Conservation (phyloP, 2,888 invertebrate species). For the Erannis defoliaria region DNA sequence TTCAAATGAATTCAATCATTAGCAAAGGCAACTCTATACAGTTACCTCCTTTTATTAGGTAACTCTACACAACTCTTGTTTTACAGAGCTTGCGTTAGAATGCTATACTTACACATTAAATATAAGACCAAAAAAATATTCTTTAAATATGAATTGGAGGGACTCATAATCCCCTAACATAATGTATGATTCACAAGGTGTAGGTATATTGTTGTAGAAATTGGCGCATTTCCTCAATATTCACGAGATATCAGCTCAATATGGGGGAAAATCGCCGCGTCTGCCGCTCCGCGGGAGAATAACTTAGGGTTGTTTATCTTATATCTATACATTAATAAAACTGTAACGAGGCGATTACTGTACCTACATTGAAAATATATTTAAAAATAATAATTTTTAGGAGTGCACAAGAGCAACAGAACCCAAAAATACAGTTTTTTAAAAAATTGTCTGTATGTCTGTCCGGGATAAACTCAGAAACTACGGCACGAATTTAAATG, state of each 20-base stretch:
- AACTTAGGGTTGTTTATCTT: conserved; percentile 25
- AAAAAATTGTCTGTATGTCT: no score
- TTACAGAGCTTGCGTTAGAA: no score
- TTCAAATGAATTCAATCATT: no score
- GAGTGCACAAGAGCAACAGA: no score
- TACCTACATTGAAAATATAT: not conserved
- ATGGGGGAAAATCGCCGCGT: conserved; percentile 45
- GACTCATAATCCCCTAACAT: conserved; percentile 7
- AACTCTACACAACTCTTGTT: no score
- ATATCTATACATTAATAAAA: not conserved
- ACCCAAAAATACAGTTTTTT: no score
- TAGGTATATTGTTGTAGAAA: conserved; percentile 31
- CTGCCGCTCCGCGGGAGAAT: conserved; percentile 13
- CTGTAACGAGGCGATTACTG: no score
- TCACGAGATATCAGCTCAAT: conserved; percentile 49
- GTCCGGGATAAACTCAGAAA: no score
- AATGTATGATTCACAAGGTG: conserved; percentile 17
- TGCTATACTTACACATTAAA: not conserved
- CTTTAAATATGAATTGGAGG: conserved; percentile 22
- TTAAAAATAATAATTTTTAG: no score
- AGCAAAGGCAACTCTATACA: no score
- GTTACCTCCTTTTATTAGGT: no score
- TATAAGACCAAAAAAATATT: conserved; percentile 10
- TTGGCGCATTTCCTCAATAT: conserved; percentile 38
- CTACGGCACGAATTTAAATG: no score